Conservation (phyloP, 2,888 invertebrate species). For the Anarsia innoxiella region DNA sequence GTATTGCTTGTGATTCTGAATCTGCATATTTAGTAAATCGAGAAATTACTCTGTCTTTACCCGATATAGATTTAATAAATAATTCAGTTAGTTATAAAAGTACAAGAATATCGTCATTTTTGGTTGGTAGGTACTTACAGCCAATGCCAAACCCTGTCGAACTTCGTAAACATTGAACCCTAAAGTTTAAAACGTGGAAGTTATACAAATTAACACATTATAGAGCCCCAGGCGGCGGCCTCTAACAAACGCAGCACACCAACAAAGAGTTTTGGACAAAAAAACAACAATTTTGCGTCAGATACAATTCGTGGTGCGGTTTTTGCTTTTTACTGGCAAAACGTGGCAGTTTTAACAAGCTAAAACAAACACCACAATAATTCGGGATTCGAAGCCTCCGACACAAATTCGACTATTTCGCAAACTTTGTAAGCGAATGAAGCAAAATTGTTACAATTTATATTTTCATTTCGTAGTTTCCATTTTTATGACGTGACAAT, state of each 20-base stretch:
- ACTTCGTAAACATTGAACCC: slow-evolving; percentile 8
- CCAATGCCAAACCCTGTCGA: slow-evolving; percentile 2
- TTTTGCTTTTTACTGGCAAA: slow-evolving; percentile 17
- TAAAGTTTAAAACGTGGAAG: slow-evolving; percentile 10
- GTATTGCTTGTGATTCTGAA: background rate
- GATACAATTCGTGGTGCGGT: slow-evolving; percentile 8
- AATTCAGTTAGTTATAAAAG: too few species aligned
- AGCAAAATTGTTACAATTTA: slow-evolving; percentile 5
- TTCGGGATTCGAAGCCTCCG: slow-evolving; percentile 8
- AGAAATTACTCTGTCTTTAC: too few species aligned
- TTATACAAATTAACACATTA: slow-evolving; percentile 16
- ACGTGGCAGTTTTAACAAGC: slow-evolving; percentile 20
- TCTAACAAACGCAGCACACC: background rate
- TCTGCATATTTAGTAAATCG: background rate
- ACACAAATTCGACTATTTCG: slow-evolving; percentile 1
- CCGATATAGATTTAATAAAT: too few species aligned
- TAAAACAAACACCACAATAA: slow-evolving; percentile 17
- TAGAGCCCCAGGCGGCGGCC: background rate
- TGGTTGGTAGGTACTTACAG: too few species aligned
- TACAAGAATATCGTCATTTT: too few species aligned
- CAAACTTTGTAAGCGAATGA: slow-evolving; percentile 8
- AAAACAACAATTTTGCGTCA: slow-evolving; percentile 10
- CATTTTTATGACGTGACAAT: slow-evolving; percentile 4
- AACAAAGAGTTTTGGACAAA: slow-evolving; percentile 6
- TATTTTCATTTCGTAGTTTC: too few species aligned